Evolutionary conservation across 2,888 invertebrate genomes (phyloP).

Genomic region (Drosophila bunnanda): DNA sequence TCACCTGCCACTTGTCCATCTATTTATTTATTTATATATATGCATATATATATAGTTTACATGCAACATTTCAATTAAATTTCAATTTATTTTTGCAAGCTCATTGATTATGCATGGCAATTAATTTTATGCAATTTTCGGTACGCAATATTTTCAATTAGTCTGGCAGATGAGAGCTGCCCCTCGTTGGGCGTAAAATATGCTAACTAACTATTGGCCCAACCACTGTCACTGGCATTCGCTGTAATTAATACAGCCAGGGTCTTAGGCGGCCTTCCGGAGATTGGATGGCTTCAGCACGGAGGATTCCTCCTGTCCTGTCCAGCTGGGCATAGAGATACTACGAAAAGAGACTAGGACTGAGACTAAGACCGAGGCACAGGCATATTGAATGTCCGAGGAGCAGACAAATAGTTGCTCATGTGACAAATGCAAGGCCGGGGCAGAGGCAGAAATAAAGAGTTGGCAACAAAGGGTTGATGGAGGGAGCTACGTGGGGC

Average conservation of each 20-base stretch:
- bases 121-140: conserved; percentile 44
- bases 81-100: conserved; percentile 50
- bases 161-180: conserved; percentile 3
- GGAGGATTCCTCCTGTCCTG: conserved; percentile 11
- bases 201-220: conserved; percentile 7
- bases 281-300: conserved; percentile 32
- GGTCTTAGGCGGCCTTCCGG: conserved; percentile 12
- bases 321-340: conserved; percentile 1
- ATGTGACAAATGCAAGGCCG: conserved; percentile 53
- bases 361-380: background rate
- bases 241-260: conserved; percentile 33
- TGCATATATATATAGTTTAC: conserved; percentile 13
- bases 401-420: conserved; percentile 53
- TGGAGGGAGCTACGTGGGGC: background rate
- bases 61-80: conserved; percentile 47
- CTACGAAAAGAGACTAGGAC: background rate
- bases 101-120: conserved; percentile 46
- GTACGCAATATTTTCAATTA: conserved; percentile 46
- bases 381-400: conserved; percentile 42
- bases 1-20: conserved; percentile 11
- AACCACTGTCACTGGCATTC: background rate
- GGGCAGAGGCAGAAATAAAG: conserved; percentile 18
- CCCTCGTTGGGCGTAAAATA: conserved; percentile 3
- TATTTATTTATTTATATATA: conserved; percentile 19
- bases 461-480: conserved; percentile 8